Evolutionary conservation across 2,797 vertebrate genomes (phyloP).

Genomic region (Hozukius guyotensis): DNA sequence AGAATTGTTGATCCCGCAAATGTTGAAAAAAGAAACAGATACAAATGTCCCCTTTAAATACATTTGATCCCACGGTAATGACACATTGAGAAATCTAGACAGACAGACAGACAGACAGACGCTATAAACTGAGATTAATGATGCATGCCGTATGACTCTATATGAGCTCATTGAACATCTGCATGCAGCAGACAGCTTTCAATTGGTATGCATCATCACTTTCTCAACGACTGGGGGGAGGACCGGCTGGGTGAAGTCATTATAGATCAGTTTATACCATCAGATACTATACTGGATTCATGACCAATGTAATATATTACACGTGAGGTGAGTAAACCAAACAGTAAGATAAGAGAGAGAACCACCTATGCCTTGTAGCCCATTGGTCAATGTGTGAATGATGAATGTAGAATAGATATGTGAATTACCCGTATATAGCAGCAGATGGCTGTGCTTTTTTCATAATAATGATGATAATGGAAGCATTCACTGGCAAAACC

Average conservation of each 20-base stretch:
- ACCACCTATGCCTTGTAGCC: not conserved
- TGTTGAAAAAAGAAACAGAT: not conserved
- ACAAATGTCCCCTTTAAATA: not conserved
- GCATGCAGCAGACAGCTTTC: conserved; percentile 24
- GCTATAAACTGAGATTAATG: conserved; percentile 7
- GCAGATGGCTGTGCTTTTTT: not conserved
- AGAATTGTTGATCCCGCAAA: not conserved
- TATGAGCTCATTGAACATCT: conserved; percentile 57
- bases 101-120: conserved; percentile 7
- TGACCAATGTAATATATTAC: not conserved
- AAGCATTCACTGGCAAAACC: not conserved
- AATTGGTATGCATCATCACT: conserved; percentile 23
- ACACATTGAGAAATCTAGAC: not conserved
- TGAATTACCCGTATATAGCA: not conserved
- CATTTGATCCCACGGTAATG: not conserved
- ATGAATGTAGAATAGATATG: not conserved
- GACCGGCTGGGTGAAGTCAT: not conserved
- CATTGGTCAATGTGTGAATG: not conserved
- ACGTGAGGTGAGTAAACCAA: not conserved
- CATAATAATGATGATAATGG: not conserved
- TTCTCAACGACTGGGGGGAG: not conserved
- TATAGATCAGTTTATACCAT: not conserved
- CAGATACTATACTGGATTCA: not conserved
- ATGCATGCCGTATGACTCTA: conserved; percentile 9
- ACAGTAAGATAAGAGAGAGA: not conserved